Evolutionary conservation across 2,888 invertebrate genomes (phyloP), one percentile per base, ranked within the genome.

Genomic region (Chloroclysta siterata): DNA sequence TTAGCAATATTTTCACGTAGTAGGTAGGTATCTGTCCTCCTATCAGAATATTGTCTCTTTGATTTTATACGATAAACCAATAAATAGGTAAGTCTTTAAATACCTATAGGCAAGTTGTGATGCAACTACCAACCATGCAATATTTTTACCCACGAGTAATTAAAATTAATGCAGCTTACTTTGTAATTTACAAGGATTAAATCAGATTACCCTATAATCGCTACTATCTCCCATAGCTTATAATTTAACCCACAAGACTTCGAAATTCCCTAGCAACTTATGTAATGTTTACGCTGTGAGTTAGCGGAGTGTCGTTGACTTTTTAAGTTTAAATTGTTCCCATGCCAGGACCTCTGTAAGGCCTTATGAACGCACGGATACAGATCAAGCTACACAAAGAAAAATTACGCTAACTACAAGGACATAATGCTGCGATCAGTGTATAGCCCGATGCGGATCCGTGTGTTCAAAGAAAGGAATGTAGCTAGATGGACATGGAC

Each of bases 291-390:
- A 79, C 75, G 71, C 73, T 76, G 71, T 63, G 65, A 76, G 72
- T 76, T 77, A 73, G 68, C 75, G 69, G 60, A 62, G 73, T 75
- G 80, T 80, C 79, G 73, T 76, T 81, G 78, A 81, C 80, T 79
- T 72, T 72, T 69, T 63, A 73, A 69, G 69, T 70, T 71, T 66
- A 58, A 63, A 69, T 10, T 46, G 70, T 72, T 70, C 65, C 72
- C 11, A 46, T 17, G 11, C 68, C 74, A 79, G 79, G 80, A 78
- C 65, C 70, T 76, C 66, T 22, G 13, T 11, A 7, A 22, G 44
- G 48, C 48, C 28, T 13, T 68, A 58, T 68, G 65, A 68, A 69
- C 75, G 77, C 22, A 22, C 3, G 22, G 22, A 22, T 22, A 22
- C 22, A 22, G 22, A 22, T 22, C 22, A 22, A 22, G 22, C 22